These are phyloP conservation scores for Didymodactylos carnosus DNA, from an alignment of 2,888 invertebrate genomes.

Conservation along the genomic window DNA sequence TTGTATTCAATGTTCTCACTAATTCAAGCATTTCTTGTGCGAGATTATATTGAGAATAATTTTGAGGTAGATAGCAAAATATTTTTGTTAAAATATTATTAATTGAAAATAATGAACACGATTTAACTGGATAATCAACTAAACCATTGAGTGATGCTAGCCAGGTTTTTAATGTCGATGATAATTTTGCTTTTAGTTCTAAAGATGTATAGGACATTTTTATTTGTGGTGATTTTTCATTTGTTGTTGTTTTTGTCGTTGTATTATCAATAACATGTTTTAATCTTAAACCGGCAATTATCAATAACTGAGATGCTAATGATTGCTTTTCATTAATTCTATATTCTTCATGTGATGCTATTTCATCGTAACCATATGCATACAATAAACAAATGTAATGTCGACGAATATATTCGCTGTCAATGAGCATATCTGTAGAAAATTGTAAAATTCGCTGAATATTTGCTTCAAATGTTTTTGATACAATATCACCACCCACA, in stretches of 20 bases:
- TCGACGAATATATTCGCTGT: slow-evolving; percentile 6
- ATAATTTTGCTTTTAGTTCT: slow-evolving; percentile 51
- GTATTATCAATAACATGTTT: slow-evolving; percentile 39
- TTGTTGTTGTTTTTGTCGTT: too few relatives aligned
- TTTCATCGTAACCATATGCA: slow-evolving; percentile 7
- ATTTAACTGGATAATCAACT: background rate
- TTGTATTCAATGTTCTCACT: too few relatives aligned
- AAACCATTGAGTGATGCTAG: slow-evolving; percentile 43
- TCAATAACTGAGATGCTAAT: slow-evolving; percentile 51
- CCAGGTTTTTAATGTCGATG: slow-evolving; percentile 55
- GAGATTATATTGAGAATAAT: background rate
- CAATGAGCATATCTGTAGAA: slow-evolving; percentile 7
- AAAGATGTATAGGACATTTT: background rate
- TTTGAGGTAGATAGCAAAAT: background rate
- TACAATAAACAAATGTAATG: slow-evolving; percentile 12
- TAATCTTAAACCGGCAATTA: slow-evolving; percentile 60
- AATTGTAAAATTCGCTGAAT: slow-evolving; percentile 7
- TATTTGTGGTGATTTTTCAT: slow-evolving; percentile 36
- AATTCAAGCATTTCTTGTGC: background rate
- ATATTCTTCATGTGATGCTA: slow-evolving; percentile 39
- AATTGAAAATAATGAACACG: background rate
- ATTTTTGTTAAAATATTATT: background rate
- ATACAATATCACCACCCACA: background rate
- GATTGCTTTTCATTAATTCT: slow-evolving; percentile 49
- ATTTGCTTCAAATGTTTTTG: background rate